Percentiles rank a stretch among this genome's conserved stretches.
Evolutionary conservation across 2,797 vertebrate species (phyloP).

Genomic region (Lycodopsis pacificus): DNA sequence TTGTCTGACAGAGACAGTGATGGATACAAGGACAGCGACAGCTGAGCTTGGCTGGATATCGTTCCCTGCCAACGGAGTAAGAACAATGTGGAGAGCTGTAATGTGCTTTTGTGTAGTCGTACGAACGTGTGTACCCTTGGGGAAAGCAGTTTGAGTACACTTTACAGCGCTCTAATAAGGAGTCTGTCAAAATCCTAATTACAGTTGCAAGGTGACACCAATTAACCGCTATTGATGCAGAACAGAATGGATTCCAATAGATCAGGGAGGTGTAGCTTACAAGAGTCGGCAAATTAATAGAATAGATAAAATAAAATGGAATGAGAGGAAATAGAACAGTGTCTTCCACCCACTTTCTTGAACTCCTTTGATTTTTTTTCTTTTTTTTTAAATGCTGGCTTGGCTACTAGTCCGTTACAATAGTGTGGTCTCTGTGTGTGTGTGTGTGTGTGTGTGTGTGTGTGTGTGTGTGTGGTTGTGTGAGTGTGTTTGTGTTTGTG

Average conservation of each 20-base stretch:
- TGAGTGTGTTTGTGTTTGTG: slow-evolving; percentile 36
- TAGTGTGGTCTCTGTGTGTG: slow-evolving; percentile 20
- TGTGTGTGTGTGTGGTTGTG: slow-evolving; percentile 1
- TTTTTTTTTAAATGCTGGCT: slow-evolving; percentile 15
- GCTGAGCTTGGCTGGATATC: slow-evolving; percentile 90
- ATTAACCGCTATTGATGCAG: slow-evolving; percentile 67
- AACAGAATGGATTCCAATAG: slow-evolving; percentile 53
- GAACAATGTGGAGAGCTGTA: slow-evolving; percentile 66
- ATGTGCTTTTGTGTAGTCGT: slow-evolving; percentile 27
- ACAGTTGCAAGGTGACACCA: slow-evolving; percentile 78
- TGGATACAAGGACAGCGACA: slow-evolving; percentile 88
- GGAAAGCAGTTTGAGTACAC: slow-evolving; percentile 66
- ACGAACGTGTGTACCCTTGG: slow-evolving; percentile 43
- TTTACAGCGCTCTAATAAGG: slow-evolving; percentile 70
- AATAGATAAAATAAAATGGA: slow-evolving; percentile 8
- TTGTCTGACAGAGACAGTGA: slow-evolving; percentile 86
- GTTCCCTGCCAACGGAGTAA: slow-evolving; percentile 88
- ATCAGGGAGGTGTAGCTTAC: slow-evolving; percentile 27
- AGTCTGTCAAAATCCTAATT: slow-evolving; percentile 80
- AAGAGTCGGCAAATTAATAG: not conserved
- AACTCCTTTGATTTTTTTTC: slow-evolving; percentile 13
- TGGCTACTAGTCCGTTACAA: slow-evolving; percentile 32
- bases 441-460: not conserved
- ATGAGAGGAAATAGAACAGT: not conserved
- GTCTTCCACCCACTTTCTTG: slow-evolving; percentile 14